These are phyloP conservation scores for Cotesia glomerata DNA, from an alignment of 1,140 invertebrate genomes.

Conservation along the genomic window DNA sequence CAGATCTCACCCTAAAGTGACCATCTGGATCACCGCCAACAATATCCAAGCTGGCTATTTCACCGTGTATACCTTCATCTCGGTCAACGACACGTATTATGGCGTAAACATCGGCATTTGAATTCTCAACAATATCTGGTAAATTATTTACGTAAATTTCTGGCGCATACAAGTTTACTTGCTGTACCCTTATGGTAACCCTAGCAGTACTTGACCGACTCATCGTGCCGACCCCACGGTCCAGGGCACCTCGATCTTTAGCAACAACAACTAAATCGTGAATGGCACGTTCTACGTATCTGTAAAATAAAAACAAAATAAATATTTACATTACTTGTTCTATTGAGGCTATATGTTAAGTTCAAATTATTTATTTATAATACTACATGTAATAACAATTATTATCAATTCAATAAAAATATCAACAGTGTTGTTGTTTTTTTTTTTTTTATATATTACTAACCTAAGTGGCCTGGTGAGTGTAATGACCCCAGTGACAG, in stretches of 20 bases:
- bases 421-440: no score
- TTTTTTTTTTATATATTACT: no score
- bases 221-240: conserved; percentile 66
- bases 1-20: conserved; percentile 77
- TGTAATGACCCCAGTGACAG: conserved; percentile 87
- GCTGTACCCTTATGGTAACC: conserved; percentile 79
- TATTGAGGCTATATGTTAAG: no score
- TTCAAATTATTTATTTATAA: no score
- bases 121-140: conserved; percentile 83
- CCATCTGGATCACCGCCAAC: conserved; percentile 87
- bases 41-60: conserved; percentile 84
- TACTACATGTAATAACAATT: no score
- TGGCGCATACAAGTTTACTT: conserved; percentile 86
- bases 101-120: conserved; percentile 86
- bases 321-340: no score
- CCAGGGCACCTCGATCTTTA: conserved; percentile 78
- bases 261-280: conserved; percentile 83
- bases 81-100: conserved; percentile 84
- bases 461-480: conserved; percentile 78
- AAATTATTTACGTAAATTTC: conserved; percentile 81
- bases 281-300: conserved; percentile 71
- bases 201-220: conserved; percentile 73
- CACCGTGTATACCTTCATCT: conserved; percentile 83
- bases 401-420: no score
- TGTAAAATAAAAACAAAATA: conserved; percentile 27